These are phyloP conservation scores for Zootermopsis nevadensis DNA, from an alignment of 2,888 invertebrate species.

Conservation along the genomic window DNA sequence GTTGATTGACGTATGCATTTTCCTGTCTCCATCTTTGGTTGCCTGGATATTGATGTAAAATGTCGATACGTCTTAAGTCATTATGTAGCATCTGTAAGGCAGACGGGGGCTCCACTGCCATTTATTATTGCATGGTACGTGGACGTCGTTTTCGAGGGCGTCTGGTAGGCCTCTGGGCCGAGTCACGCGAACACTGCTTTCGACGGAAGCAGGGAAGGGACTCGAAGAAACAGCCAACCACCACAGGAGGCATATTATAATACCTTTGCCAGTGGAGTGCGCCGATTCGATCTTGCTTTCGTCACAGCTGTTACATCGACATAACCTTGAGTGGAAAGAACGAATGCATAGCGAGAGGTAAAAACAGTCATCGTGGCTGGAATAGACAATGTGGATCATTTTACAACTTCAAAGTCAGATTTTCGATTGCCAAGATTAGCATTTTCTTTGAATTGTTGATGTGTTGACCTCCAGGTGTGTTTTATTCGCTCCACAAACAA, in stretches of 20 bases:
- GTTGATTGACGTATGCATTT: no score
- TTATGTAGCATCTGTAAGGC: background rate
- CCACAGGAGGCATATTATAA: background rate
- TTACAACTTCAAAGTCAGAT: background rate
- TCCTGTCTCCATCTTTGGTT: background rate
- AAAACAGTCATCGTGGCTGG: no score
- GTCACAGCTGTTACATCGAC: background rate
- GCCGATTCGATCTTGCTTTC: background rate
- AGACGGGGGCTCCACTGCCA: background rate
- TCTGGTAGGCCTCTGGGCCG: background rate
- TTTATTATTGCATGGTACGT: background rate
- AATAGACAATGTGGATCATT: no score
- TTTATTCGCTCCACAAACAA: background rate
- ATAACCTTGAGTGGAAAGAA: no score
- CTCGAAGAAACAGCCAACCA: constrained; percentile 1
- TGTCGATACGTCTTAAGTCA: constrained; percentile 15
- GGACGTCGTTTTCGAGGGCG: background rate
- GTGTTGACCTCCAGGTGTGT: background rate
- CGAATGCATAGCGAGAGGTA: no score
- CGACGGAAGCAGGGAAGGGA: background rate
- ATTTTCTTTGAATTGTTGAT: background rate
- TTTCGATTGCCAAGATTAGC: background rate
- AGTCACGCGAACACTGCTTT: background rate
- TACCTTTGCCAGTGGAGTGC: background rate
- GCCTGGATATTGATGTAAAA: background rate